phyloP scores from a whole-genome alignment of 2,888 invertebrate genomes.

The Callyntrura sp. region DNA sequence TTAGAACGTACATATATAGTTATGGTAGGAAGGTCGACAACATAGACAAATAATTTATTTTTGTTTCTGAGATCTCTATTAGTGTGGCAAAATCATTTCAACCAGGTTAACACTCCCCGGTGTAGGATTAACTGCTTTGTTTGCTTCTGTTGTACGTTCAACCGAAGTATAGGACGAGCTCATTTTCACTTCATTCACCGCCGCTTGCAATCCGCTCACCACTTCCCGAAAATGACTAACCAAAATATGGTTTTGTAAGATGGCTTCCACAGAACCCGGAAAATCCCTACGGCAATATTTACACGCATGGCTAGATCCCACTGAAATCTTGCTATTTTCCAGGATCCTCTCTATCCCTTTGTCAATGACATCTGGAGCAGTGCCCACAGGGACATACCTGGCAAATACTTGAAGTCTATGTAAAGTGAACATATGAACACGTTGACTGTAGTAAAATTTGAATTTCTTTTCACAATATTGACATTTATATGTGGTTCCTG shows the following conservation, averaged over 20 bases:
- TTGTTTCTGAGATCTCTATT: neutral
- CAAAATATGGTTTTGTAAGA: slow-evolving; percentile 42
- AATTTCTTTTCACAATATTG: slow-evolving; percentile 10
- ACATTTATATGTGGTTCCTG: neutral
- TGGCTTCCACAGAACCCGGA: neutral
- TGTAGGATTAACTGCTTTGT: neutral
- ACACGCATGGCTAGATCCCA: neutral
- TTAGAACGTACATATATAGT: no score
- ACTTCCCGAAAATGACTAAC: slow-evolving; percentile 21
- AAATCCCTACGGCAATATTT: slow-evolving; percentile 31
- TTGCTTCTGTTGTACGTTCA: neutral
- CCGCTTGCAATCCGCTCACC: neutral
- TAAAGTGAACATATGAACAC: slow-evolving; percentile 24
- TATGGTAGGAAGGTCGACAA: no score
- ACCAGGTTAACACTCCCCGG: neutral
- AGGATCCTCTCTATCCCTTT: neutral
- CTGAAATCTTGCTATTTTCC: neutral
- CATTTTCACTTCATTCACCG: slow-evolving; percentile 2
- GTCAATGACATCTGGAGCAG: neutral
- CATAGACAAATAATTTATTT: neutral
- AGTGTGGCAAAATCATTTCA: slow-evolving; percentile 20
- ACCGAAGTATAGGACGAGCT: neutral
- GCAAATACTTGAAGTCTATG: slow-evolving; percentile 21
- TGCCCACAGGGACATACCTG: neutral
- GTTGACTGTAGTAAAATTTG: slow-evolving; percentile 23